Percentiles rank a stretch among this genome's conserved stretches.
Evolutionary conservation across 35 echinoderm and acorn worm genomes (phyloP).

Genomic region (Ophioderma brevispina): DNA sequence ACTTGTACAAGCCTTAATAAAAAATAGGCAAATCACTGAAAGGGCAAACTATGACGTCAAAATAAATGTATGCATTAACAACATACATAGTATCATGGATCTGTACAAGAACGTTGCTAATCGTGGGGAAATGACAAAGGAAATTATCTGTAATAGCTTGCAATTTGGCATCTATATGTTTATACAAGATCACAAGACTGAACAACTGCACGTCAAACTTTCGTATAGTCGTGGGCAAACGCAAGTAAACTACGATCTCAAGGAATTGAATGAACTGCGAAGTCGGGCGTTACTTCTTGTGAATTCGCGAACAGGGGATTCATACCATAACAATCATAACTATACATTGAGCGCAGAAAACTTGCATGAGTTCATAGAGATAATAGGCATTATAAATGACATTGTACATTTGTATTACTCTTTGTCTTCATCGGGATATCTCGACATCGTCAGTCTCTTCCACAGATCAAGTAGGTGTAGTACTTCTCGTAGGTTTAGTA

Average conservation of each 20-base stretch:
- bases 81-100: conserved; percentile 17
- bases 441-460: too few species aligned
- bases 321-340: too few species aligned
- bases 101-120: conserved; percentile 43
- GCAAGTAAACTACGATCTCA: neutral
- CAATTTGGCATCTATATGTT: neutral
- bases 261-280: conserved; percentile 27
- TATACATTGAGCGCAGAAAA: too few species aligned
- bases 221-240: neutral
- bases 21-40: neutral
- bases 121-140: conserved; percentile 34
- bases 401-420: too few species aligned
- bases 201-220: neutral
- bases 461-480: too few species aligned
- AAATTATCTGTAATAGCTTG: conserved; percentile 25
- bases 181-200: neutral
- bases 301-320: conserved; percentile 9
- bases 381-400: too few species aligned
- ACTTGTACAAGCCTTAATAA: neutral
- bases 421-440: too few species aligned
- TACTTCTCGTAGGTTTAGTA: too few species aligned
- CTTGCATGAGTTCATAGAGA: too few species aligned
- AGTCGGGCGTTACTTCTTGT: conserved; percentile 30
- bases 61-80: conserved; percentile 18
- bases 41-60: neutral